Evolutionary conservation across 2,888 invertebrate genomes (phyloP), one percentile per base, ranked within the genome.

Genomic region (Xanthorhoe spadicearia): DNA sequence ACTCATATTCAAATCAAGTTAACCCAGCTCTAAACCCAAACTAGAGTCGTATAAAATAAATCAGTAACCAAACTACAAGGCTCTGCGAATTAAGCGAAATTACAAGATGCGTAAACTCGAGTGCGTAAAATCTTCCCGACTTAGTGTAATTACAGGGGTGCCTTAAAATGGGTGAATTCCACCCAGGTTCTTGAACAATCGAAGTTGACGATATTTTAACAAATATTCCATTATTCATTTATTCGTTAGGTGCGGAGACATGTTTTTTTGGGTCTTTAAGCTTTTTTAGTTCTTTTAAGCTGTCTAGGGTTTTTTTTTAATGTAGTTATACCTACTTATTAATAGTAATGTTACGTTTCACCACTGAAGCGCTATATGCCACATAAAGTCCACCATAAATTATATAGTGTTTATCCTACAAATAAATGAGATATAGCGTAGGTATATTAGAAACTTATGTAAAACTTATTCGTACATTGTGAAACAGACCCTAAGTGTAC

Each of bases 51-150:
- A 60, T 53, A 61, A 68, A 50, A 68, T 54, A 71, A 64, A 65
- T 62, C 61, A 65, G 52, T 53, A 61, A 68, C 52, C 54, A 66
- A 61, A 53, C 64, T 73, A 76, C 79, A 73, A 67, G 58, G 66
- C 52, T 62, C 48, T 15, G 23, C 57, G 56, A 75, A 77, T 82
- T 81, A 80, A 79, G 71, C 64, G 70, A 80, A 81, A 85, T 86
- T 84, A 85, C 84, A 79, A 73, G 77, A 80, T 78, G 77, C 78
- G 75, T 72, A 81, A 83, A 82, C 74, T 74, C 73, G 74, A 87
- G 88, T 85, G 84, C 88, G 90, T 90, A 87, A 92, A 92, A 90
- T 91, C 92, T 89, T 87, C 86, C 78, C 83, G 73, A 78, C 79
- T 79, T 87, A 86, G 82, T 81, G 90, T 89, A 89, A 92, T 92